Percentiles rank a stretch among this genome's conserved stretches.
Conservation (phyloP, 2,888 invertebrate genomes). For the Acronicta leporina region DNA sequence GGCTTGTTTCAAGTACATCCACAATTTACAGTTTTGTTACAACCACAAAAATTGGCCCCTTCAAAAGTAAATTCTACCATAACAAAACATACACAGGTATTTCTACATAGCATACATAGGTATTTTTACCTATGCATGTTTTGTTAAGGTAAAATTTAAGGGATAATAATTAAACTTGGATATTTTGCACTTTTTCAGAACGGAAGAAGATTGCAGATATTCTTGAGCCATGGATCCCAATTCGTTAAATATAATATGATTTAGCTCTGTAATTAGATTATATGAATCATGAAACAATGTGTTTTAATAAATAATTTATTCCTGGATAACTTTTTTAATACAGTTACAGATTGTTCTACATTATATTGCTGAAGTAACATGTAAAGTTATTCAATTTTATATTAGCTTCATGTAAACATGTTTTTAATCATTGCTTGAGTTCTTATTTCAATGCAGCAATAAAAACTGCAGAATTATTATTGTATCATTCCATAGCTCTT, state of each 20-base stretch:
- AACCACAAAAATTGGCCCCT: too few species aligned
- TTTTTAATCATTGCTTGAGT: background rate
- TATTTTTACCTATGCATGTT: too few species aligned
- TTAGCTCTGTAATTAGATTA: constrained; percentile 43
- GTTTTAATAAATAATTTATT: constrained; percentile 53
- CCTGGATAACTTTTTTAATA: constrained; percentile 22
- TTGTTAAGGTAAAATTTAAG: background rate
- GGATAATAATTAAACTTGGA: background rate
- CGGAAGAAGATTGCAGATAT: constrained; percentile 90
- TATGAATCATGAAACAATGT: constrained; percentile 31
- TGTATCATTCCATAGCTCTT: constrained; percentile 45
- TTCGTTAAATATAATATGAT: constrained; percentile 85
- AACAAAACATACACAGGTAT: too few species aligned
- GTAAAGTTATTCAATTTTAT: background rate
- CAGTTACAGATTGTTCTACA: constrained; percentile 3
- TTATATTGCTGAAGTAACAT: background rate
- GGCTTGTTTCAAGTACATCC: too few species aligned
- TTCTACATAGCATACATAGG: too few species aligned
- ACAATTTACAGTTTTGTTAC: too few species aligned
- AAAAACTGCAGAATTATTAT: constrained; percentile 10
- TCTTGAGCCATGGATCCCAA: constrained; percentile 91
- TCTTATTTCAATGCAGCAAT: background rate
- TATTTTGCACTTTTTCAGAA: constrained; percentile 81
- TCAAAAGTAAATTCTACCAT: too few species aligned
- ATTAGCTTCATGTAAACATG: too few species aligned